Evolutionary conservation across 2,113 vertebrate genomes (phyloP).

Genomic region (Misgurnus anguillicaudatus): DNA sequence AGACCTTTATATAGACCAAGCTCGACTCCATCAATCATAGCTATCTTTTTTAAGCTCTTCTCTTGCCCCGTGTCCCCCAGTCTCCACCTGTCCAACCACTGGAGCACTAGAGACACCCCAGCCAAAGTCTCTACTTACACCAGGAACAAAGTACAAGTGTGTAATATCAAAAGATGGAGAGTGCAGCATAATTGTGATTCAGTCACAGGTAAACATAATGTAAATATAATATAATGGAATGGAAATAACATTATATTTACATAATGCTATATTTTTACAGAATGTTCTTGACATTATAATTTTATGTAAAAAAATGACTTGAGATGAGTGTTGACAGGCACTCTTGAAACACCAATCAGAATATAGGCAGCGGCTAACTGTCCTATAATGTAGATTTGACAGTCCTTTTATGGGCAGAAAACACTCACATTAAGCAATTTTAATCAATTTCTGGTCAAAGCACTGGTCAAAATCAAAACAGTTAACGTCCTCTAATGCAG

Average conservation of each 20-base stretch:
- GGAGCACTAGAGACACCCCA: not conserved
- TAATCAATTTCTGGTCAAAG: not conserved
- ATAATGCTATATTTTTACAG: too few species aligned
- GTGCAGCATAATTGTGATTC: too few species aligned
- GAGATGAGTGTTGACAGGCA: too few species aligned
- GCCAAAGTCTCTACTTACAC: not conserved
- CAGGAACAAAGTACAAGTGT: too few species aligned
- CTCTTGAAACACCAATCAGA: too few species aligned
- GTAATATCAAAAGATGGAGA: too few species aligned
- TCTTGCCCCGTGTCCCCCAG: constrained; percentile 70
- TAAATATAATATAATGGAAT: too few species aligned
- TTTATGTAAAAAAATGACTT: too few species aligned
- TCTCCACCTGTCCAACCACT: constrained; percentile 67
- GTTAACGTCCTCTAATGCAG: not conserved
- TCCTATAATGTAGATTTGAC: not conserved
- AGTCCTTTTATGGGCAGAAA: not conserved
- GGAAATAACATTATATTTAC: too few species aligned
- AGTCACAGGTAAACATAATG: too few species aligned
- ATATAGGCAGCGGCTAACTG: not conserved
- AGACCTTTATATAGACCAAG: constrained; percentile 98
- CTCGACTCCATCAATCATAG: constrained; percentile 98
- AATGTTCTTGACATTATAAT: too few species aligned
- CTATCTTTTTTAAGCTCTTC: constrained; percentile 75
- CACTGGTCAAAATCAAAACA: not conserved
- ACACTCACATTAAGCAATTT: not conserved